Evolutionary conservation across 2,797 vertebrate genomes (phyloP).

Genomic region (Meda fulgida): DNA sequence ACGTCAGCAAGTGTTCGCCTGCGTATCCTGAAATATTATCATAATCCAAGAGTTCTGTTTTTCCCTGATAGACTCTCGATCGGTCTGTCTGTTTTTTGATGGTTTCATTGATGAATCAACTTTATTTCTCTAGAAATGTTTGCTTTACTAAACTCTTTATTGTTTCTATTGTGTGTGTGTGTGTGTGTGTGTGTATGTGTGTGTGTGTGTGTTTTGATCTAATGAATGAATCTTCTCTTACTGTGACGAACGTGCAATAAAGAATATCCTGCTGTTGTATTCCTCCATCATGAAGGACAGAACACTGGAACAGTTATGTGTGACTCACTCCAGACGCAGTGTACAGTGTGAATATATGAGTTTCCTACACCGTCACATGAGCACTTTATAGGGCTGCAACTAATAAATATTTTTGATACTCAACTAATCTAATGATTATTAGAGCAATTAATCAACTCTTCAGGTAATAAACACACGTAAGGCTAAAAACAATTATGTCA

Average conservation of each 20-base stretch:
- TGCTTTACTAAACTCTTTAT: neutral
- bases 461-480: neutral
- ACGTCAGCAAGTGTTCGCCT: constrained; percentile 2
- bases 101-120: constrained; percentile 4
- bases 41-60: constrained; percentile 14
- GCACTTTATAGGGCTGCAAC: neutral
- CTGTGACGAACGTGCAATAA: constrained; percentile 1
- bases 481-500: neutral
- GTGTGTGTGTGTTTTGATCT: neutral
- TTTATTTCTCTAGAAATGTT: neutral
- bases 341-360: neutral
- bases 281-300: constrained; percentile 7
- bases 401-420: neutral
- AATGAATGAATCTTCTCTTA: neutral
- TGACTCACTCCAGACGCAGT: neutral
- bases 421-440: neutral
- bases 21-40: constrained; percentile 1
- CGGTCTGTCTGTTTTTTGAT: neutral
- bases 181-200: neutral
- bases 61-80: neutral
- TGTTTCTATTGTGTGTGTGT: neutral
- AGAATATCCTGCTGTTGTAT: neutral
- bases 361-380: neutral
- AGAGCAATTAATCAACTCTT: neutral
- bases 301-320: neutral